A percentile compares a stretch with the other conserved stretches of the same genome.
phyloP scores from a whole-genome alignment of 2,797 vertebrate genomes.

The Tinamus major region DNA sequence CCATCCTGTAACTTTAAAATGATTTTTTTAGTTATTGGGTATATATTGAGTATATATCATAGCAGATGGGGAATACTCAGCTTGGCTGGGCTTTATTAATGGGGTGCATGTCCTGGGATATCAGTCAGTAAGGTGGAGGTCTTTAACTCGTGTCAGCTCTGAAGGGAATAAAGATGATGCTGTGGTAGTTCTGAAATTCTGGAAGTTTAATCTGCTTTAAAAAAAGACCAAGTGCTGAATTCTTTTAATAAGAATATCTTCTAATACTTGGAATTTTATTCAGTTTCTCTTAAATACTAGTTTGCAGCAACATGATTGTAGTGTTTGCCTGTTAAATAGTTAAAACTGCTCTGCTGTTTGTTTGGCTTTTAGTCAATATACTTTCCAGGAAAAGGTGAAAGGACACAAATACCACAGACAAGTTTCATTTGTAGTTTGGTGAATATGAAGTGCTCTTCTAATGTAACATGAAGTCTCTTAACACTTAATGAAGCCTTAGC shows the following conservation, averaged over 20 bases:
- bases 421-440: constrained; percentile 43
- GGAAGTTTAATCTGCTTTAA: not conserved
- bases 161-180: not conserved
- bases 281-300: not conserved
- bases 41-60: not conserved
- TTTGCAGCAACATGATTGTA: not conserved
- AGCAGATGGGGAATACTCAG: not conserved
- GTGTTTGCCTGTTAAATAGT: constrained; percentile 37
- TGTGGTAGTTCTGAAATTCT: not conserved
- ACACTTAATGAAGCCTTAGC: not conserved
- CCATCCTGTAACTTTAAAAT: not conserved
- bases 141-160: not conserved
- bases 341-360: constrained; percentile 59
- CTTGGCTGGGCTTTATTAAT: not conserved
- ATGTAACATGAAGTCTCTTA: not conserved
- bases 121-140: not conserved
- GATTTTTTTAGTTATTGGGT: not conserved
- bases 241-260: not conserved
- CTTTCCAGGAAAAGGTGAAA: constrained; percentile 77
- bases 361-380: constrained; percentile 66
- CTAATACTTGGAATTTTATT: not conserved
- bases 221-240: not conserved
- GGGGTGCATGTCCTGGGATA: not conserved
- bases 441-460: not conserved
- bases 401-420: constrained; percentile 54